These are phyloP conservation scores for Catharus minimus DNA, from an alignment of 2,113 vertebrate genomes.

Conservation along the genomic window DNA sequence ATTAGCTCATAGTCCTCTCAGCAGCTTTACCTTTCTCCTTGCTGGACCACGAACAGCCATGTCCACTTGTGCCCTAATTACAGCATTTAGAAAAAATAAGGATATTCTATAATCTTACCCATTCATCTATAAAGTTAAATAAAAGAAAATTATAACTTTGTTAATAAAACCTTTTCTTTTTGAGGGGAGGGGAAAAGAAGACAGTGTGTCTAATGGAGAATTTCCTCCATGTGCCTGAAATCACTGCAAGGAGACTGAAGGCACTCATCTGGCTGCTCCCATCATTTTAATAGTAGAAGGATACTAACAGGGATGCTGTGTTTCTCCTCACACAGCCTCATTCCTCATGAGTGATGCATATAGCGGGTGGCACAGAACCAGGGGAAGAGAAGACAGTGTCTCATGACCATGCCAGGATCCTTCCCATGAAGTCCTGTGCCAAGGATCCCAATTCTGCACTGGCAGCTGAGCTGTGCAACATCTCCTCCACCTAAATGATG, in stretches of 20 bases:
- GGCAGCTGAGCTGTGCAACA: neutral
- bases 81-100: slow-evolving; percentile 23
- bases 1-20: neutral
- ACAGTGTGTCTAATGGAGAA: neutral
- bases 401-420: neutral
- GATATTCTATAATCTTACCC: neutral
- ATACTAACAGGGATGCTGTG: neutral
- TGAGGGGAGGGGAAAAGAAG: neutral
- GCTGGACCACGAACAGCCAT: neutral
- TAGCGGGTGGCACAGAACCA: neutral
- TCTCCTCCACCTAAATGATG: neutral
- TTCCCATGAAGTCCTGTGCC: neutral
- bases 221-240: neutral
- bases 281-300: neutral
- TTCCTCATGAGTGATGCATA: neutral
- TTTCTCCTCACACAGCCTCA: neutral
- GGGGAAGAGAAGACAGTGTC: neutral
- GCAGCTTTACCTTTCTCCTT: neutral
- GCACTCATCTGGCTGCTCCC: neutral
- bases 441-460: neutral
- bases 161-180: slow-evolving; percentile 3
- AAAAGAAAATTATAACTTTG: neutral
- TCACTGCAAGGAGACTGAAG: neutral
- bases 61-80: neutral
- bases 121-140: neutral